Evolutionary conservation across 2,888 invertebrate genomes (phyloP).

Genomic region (Perizoma affinitatum): DNA sequence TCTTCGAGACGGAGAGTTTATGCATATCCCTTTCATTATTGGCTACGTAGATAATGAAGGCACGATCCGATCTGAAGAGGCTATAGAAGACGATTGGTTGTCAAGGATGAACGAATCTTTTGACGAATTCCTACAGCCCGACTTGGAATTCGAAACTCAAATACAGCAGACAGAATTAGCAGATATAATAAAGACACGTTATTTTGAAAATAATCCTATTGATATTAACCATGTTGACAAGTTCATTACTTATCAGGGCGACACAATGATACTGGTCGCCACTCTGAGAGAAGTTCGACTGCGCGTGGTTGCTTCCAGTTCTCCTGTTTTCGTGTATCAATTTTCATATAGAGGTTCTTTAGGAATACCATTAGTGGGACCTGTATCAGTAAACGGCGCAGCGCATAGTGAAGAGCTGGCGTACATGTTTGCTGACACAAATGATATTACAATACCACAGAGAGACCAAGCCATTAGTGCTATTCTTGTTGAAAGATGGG

Average conservation of each 20-base stretch:
- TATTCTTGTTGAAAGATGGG: slow-evolving; percentile 70
- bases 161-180: slow-evolving; percentile 45
- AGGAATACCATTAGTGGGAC: slow-evolving; percentile 58
- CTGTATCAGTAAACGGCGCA: slow-evolving; percentile 55
- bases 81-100: slow-evolving; percentile 60
- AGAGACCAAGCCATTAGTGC: slow-evolving; percentile 58
- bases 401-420: slow-evolving; percentile 72
- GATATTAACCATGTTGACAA: slow-evolving; percentile 44
- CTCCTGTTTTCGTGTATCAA: slow-evolving; percentile 65
- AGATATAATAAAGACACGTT: slow-evolving; percentile 54
- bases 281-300: slow-evolving; percentile 62
- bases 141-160: slow-evolving; percentile 56
- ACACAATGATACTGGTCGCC: slow-evolving; percentile 71
- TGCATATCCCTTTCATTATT: slow-evolving; percentile 65
- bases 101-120: slow-evolving; percentile 65
- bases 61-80: slow-evolving; percentile 64
- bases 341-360: slow-evolving; percentile 71
- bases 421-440: slow-evolving; percentile 58
- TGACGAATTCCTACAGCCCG: slow-evolving; percentile 65
- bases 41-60: slow-evolving; percentile 75
- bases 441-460: slow-evolving; percentile 31
- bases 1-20: slow-evolving; percentile 53
- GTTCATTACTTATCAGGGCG: slow-evolving; percentile 67
- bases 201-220: slow-evolving; percentile 55
- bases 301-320: slow-evolving; percentile 47